A percentile compares a stretch with the other conserved stretches of the same genome.
phyloP scores from a whole-genome alignment of 1,140 invertebrate genomes.

The Drosophila kikkawai region DNA sequence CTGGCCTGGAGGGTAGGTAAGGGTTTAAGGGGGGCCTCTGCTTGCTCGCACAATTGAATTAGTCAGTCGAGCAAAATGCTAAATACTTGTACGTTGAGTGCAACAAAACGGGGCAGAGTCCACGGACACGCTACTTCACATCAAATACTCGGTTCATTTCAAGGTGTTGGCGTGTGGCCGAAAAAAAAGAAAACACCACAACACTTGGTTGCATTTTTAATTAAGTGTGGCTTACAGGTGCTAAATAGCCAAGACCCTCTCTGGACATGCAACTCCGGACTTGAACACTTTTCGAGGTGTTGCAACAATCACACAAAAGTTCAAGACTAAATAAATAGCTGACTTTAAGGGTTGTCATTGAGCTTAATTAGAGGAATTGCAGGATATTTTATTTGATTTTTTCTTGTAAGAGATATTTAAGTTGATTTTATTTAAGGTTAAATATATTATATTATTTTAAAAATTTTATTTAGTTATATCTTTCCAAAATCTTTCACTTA shows the following conservation, averaged over 20 bases:
- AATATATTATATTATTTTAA: neutral
- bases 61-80: conserved; percentile 63
- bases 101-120: conserved; percentile 53
- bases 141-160: conserved; percentile 39
- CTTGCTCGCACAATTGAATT: conserved; percentile 68
- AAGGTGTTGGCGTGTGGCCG: conserved; percentile 60
- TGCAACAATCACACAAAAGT: conserved; percentile 11
- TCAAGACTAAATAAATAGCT: neutral
- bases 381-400: neutral
- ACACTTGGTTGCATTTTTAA: conserved; percentile 62
- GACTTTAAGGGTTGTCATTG: conserved; percentile 3
- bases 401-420: too few relatives aligned
- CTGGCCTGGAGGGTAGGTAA: neutral
- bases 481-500: neutral
- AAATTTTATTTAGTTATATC: neutral
- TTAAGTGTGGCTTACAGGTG: conserved; percentile 70
- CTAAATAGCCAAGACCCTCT: conserved; percentile 59
- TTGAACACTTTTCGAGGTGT: conserved; percentile 25
- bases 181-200: conserved; percentile 33
- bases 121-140: conserved; percentile 38
- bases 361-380: neutral
- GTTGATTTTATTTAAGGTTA: too few relatives aligned
- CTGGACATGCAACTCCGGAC: conserved; percentile 57
- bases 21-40: conserved; percentile 22
- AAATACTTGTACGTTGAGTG: conserved; percentile 30